These are phyloP conservation scores for Diploptera punctata DNA, from an alignment of 2,888 invertebrate genomes.

Conservation along the genomic window DNA sequence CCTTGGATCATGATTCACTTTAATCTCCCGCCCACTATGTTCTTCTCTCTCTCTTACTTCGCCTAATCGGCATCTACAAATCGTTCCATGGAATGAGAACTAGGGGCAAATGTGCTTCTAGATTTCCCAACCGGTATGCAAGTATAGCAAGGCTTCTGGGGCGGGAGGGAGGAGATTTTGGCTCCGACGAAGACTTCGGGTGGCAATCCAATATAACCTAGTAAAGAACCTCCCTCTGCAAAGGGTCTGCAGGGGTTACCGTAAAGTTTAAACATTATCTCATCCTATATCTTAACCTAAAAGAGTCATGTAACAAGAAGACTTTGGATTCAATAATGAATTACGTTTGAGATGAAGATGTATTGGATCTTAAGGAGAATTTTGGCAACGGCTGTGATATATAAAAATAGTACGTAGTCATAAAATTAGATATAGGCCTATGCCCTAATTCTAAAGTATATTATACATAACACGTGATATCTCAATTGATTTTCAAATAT, in stretches of 20 bases:
- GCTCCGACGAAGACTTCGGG: background rate
- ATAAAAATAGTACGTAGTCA: no score
- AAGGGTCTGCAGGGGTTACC: conserved; percentile 19
- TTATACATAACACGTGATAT: no score
- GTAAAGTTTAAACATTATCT: conserved; percentile 33
- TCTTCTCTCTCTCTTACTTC: background rate
- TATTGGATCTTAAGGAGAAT: no score
- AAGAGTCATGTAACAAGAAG: background rate
- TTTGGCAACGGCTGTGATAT: no score
- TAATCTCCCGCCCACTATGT: conserved; percentile 25
- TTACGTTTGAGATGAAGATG: no score
- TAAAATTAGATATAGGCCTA: no score
- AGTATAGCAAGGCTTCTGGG: background rate
- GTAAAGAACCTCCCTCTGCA: background rate
- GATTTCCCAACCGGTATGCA: conserved; percentile 10
- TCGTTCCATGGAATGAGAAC: conserved; percentile 33
- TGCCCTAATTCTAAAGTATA: no score
- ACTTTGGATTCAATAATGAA: no score
- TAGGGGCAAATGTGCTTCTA: conserved; percentile 28
- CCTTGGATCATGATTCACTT: conserved; percentile 34
- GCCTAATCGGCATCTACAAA: conserved; percentile 37
- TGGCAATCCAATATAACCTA: background rate
- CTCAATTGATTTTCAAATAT: no score
- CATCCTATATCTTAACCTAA: conserved; percentile 2
- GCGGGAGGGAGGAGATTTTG: background rate